Evolutionary conservation across 2,888 invertebrate genomes (phyloP).

Genomic region (Dasysyrphus albostriatus): DNA sequence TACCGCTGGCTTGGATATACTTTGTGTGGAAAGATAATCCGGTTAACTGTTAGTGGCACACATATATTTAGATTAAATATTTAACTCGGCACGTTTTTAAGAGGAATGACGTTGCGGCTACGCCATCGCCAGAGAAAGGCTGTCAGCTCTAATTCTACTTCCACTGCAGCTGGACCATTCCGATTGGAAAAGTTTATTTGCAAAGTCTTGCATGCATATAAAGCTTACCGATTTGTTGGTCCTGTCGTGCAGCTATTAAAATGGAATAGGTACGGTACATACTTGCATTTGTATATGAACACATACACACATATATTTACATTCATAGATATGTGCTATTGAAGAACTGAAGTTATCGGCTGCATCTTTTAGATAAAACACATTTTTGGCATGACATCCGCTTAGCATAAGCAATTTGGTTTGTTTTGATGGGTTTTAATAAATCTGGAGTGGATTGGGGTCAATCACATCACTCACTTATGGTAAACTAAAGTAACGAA

Average conservation of each 20-base stretch:
- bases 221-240: conserved; percentile 5
- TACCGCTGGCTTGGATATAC: conserved; percentile 26
- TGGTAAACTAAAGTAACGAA: background rate
- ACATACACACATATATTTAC: no score
- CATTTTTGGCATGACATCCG: conserved; percentile 4
- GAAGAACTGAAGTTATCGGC: conserved; percentile 27
- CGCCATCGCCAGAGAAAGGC: background rate
- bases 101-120: background rate
- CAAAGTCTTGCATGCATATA: conserved; percentile 44
- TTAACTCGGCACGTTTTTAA: conserved; percentile 53
- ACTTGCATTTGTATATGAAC: conserved; percentile 28
- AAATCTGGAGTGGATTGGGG: conserved; percentile 15
- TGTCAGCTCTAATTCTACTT: background rate
- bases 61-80: conserved; percentile 72
- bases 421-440: conserved; percentile 26
- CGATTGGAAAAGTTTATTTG: conserved; percentile 57
- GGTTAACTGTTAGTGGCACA: conserved; percentile 66
- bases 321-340: background rate
- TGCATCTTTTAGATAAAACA: conserved; percentile 33
- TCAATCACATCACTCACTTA: background rate
- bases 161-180: conserved; percentile 19
- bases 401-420: conserved; percentile 4
- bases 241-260: conserved; percentile 14
- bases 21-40: conserved; percentile 66
- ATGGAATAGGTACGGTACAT: conserved; percentile 32